Conservation (phyloP, 2,888 invertebrate species). For the Coleophora deauratella region DNA sequence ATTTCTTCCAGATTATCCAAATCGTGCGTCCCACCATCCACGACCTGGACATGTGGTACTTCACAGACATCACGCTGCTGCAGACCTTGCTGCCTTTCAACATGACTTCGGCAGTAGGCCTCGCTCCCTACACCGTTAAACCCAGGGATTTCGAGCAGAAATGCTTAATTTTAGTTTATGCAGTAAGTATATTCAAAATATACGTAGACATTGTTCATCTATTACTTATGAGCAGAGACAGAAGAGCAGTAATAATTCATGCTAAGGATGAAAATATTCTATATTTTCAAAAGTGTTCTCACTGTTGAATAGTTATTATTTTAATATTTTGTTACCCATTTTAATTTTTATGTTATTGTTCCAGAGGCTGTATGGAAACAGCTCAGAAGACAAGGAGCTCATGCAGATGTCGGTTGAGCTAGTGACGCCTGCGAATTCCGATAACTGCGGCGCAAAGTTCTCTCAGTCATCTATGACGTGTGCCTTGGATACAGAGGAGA, state of each 20-base stretch:
- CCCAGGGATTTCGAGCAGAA: conserved; percentile 24
- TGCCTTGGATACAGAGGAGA: conserved; percentile 33
- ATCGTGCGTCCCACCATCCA: conserved; percentile 47
- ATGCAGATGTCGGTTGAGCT: conserved; percentile 40
- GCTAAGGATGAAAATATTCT: too few species aligned
- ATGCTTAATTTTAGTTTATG: conserved; percentile 47
- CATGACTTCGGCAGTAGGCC: conserved; percentile 31
- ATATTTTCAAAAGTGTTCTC: too few species aligned
- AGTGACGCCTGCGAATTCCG: conserved; percentile 22
- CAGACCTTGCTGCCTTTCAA: conserved; percentile 51
- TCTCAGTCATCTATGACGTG: conserved; percentile 42
- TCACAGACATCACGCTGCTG: conserved; percentile 49
- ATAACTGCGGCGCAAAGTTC: conserved; percentile 42
- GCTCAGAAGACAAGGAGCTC: conserved; percentile 33
- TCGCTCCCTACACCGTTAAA: conserved; percentile 23
- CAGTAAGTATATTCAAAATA: conserved; percentile 29
- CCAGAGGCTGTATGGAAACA: conserved; percentile 28
- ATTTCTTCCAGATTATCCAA: conserved; percentile 40
- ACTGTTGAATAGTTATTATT: too few species aligned
- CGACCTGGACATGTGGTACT: conserved; percentile 47
- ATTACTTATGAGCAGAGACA: background rate
- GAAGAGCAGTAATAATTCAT: background rate
- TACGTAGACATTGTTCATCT: background rate
- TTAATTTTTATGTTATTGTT: conserved; percentile 7
- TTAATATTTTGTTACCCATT: background rate